Percentiles rank a stretch among this genome's conserved stretches.
phyloP scores from a whole-genome alignment of 2,113 vertebrate genomes.

The Apus apus region DNA sequence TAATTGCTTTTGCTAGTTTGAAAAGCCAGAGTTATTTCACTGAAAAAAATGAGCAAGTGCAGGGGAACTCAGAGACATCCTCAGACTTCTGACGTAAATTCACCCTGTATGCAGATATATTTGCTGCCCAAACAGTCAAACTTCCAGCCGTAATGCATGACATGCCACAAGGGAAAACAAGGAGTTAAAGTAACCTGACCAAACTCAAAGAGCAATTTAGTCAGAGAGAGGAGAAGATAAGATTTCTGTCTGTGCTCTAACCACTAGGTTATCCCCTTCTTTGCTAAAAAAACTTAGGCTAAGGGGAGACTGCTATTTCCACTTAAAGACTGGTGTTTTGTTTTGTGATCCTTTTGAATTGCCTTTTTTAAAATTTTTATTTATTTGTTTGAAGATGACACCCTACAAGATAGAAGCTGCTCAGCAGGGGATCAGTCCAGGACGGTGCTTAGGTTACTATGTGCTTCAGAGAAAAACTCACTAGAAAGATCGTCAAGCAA shows the following conservation, averaged over 20 bases:
- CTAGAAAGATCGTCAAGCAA: background rate
- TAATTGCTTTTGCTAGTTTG: conserved; percentile 42
- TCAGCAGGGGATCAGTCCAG: background rate
- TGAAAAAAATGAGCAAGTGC: background rate
- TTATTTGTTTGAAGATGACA: background rate
- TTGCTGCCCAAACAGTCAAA: background rate
- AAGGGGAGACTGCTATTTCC: background rate
- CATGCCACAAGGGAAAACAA: background rate
- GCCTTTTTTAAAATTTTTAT: background rate
- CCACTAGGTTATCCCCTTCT: conserved; percentile 17
- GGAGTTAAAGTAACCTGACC: conserved; percentile 35
- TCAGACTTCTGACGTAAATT: background rate
- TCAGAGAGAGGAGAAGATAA: background rate
- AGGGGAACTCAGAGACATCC: background rate
- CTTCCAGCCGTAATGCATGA: background rate
- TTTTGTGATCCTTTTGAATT: background rate
- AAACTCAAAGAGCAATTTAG: background rate
- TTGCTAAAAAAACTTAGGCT: conserved; percentile 1
- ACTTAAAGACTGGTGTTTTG: background rate
- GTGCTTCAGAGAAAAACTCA: background rate
- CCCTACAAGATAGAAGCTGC: background rate
- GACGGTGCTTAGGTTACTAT: background rate
- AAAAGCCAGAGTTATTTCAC: conserved; percentile 31
- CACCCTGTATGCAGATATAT: background rate
- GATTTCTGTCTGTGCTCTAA: conserved; percentile 26